A percentile compares a stretch with the other conserved stretches of the same genome.
phyloP scores from a whole-genome alignment of 2,888 invertebrate species.

The Pteria penguin region DNA sequence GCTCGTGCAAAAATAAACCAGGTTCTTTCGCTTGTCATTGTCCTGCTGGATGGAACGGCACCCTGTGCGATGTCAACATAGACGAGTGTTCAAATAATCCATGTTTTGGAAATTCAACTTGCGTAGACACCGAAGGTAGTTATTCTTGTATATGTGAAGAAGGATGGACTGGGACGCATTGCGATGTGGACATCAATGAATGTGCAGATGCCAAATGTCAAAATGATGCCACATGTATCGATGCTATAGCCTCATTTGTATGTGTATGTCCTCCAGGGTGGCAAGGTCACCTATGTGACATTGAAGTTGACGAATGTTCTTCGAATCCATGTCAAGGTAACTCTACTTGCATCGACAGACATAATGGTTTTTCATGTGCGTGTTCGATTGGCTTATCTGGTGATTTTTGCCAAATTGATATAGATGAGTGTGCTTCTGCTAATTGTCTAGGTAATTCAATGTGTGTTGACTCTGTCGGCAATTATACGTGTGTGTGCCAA shows the following conservation, averaged over 20 bases:
- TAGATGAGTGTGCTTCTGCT: conserved; percentile 52
- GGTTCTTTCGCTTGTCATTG: conserved; percentile 46
- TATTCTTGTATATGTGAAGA: conserved; percentile 44
- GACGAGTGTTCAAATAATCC: conserved; percentile 41
- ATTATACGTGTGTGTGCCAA: conserved; percentile 54
- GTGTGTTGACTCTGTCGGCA: conserved; percentile 52
- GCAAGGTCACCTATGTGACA: conserved; percentile 37
- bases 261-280: conserved; percentile 27
- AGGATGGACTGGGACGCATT: conserved; percentile 41
- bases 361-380: conserved; percentile 33
- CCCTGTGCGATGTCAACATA: conserved; percentile 41
- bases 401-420: conserved; percentile 47
- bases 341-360: conserved; percentile 32
- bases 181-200: conserved; percentile 46
- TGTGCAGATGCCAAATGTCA: conserved; percentile 26
- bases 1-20: conserved; percentile 44
- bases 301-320: conserved; percentile 34
- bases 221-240: conserved; percentile 33
- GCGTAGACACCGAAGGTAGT: conserved; percentile 27
- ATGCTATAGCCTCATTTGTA: conserved; percentile 27
- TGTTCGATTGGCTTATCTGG: conserved; percentile 37
- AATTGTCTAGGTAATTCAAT: conserved; percentile 57
- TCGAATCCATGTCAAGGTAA: conserved; percentile 27
- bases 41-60: conserved; percentile 38
- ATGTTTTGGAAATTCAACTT: conserved; percentile 45